These are phyloP conservation scores for Bombus sylvicola DNA, from an alignment of 1,140 invertebrate genomes.

Conservation along the genomic window DNA sequence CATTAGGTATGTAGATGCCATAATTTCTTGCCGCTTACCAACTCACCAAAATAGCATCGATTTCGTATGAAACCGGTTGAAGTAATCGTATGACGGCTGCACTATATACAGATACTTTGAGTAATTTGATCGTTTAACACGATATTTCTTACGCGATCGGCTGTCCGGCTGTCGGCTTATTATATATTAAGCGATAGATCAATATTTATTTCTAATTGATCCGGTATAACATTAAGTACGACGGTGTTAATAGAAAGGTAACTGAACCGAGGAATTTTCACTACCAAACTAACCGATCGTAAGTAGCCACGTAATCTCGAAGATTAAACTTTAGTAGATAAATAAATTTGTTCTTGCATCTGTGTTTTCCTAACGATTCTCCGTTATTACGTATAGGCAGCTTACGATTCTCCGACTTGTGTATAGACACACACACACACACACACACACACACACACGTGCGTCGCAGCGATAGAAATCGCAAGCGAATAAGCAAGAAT, in stretches of 20 bases:
- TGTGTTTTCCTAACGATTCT: background rate
- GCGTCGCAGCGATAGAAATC: background rate
- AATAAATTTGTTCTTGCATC: background rate
- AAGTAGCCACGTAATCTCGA: background rate
- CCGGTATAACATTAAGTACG: background rate
- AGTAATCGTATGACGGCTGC: slow-evolving; percentile 32
- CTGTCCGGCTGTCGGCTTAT: background rate
- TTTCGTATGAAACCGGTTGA: slow-evolving; percentile 52
- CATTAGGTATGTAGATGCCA: background rate
- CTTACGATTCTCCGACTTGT: background rate
- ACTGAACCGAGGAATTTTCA: background rate
- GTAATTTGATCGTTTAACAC: slow-evolving; percentile 19
- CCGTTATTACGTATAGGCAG: background rate
- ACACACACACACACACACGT: fast-evolving
- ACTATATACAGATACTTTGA: slow-evolving; percentile 3
- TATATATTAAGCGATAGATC: slow-evolving; percentile 26
- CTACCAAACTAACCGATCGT: background rate
- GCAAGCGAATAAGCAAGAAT: background rate
- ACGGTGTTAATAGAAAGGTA: too few species aligned
- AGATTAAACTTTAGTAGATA: background rate
- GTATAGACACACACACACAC: fast-evolving
- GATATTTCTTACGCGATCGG: slow-evolving; percentile 34
- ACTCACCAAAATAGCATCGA: slow-evolving; percentile 49
- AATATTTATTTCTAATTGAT: slow-evolving; percentile 36
- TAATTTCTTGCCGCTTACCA: slow-evolving; percentile 28